phyloP scores from a whole-genome alignment of 2,888 invertebrate genomes.

The Drosophila rellima region DNA sequence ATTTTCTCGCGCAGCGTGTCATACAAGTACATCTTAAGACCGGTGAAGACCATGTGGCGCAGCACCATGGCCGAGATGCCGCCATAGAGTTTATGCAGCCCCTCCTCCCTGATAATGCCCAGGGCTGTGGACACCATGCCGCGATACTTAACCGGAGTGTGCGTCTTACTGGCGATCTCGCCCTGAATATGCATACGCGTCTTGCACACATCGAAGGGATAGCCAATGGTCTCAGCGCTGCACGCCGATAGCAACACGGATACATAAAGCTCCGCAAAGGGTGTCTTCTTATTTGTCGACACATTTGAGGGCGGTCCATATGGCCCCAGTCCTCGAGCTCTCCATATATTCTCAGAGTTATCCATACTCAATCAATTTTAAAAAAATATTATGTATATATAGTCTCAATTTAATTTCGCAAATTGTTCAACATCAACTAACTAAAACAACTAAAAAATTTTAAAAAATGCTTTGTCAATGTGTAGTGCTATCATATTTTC shows the following conservation, averaged over 20 bases:
- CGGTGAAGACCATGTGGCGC: conserved; percentile 47
- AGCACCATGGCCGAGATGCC: conserved; percentile 52
- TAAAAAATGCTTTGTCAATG: no score
- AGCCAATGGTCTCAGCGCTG: conserved; percentile 30
- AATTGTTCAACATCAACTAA: no score
- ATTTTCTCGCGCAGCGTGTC: conserved; percentile 31
- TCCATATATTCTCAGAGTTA: not conserved
- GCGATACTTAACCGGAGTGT: not conserved
- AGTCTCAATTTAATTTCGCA: no score
- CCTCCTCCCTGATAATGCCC: conserved; percentile 46
- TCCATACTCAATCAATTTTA: conserved; percentile 5
- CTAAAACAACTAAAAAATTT: no score
- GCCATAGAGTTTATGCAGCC: conserved; percentile 35
- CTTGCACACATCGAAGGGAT: conserved; percentile 54
- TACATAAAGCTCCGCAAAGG: conserved; percentile 30
- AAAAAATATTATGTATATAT: not conserved
- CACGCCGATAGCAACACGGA: conserved; percentile 29
- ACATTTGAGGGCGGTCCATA: conserved; percentile 6
- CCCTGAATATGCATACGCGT: conserved; percentile 58
- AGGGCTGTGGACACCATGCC: conserved; percentile 34
- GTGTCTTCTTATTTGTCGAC: conserved; percentile 17
- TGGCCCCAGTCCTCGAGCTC: not conserved
- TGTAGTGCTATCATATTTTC: not conserved
- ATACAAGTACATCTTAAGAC: conserved; percentile 48
- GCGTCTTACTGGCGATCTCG: conserved; percentile 29